Conservation (phyloP, 2,888 invertebrate species). For the Druceiella hillmani region DNA sequence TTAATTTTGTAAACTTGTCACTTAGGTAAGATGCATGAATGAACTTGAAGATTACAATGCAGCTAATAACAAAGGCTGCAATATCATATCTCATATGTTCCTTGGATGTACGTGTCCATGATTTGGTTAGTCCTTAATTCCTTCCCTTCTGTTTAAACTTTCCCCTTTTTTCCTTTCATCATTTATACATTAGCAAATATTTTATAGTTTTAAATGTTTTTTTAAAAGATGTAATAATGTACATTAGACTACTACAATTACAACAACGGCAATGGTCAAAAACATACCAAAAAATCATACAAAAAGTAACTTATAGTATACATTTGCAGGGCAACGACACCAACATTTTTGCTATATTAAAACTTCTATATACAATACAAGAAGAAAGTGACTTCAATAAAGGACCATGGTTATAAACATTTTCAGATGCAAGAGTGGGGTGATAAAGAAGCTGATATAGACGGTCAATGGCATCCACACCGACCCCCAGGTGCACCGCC, state of each 20-base stretch:
- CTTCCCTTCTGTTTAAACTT: constrained; percentile 4
- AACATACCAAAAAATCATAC: no score
- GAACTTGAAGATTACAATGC: constrained; percentile 43
- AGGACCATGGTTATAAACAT: not conserved
- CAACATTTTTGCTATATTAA: no score
- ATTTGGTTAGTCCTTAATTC: constrained; percentile 36
- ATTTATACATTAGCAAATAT: not conserved
- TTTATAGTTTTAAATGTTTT: not conserved
- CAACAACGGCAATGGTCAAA: no score
- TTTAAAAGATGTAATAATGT: no score
- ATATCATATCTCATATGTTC: constrained; percentile 47
- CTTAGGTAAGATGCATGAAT: no score
- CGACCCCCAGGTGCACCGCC: constrained; percentile 43
- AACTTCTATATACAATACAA: constrained; percentile 4
- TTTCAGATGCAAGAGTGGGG: constrained; percentile 49
- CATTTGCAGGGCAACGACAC: not conserved
- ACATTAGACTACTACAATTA: no score
- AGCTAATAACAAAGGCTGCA: constrained; percentile 36
- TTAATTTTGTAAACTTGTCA: no score
- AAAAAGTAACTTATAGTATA: not conserved
- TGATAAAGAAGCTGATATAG: constrained; percentile 46
- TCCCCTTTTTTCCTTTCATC: no score
- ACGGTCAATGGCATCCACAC: constrained; percentile 45
- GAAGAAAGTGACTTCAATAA: not conserved
- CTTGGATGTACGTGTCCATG: constrained; percentile 49